Evolutionary conservation across 2,797 vertebrate genomes (phyloP), one percentile per base, ranked within the genome.

Genomic region (Clarias fuscus): DNA sequence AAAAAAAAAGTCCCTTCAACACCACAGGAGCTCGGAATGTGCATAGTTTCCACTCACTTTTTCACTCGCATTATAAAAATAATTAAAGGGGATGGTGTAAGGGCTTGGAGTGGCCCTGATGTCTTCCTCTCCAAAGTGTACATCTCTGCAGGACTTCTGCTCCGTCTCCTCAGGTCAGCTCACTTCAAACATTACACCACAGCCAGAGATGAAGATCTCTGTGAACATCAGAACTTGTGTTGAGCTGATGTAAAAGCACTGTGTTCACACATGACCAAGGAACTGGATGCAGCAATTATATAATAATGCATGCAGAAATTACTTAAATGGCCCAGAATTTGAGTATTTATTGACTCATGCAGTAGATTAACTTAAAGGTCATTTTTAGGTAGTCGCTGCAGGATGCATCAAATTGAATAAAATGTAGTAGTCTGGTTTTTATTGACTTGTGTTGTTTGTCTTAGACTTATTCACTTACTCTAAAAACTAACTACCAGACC

Each of bases 21-120:
- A 89, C 91, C 90, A 91, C 87, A 89, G 90, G 85, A 90, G 91
- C 86, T 91, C 85, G 91, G 91, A 91, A 90, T 90, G 92, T 3
- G 80, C 93, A 95, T 94, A 94, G 91, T 95, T 95, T 95, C 94
- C 94, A 94, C 91, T 95, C 90, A 90, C 91, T 94, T 83, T 89
- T 92, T 93, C 92, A 92, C 92, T 92, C 88, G 73, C 89, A 91
- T 93, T 94, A 92, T 72, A 94, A 92, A 93, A 94, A 95, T 92
- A 94, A 95, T 94, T 92, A 93, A 93, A 94, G 90, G 86, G 91
- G 84, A 89, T 94, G 93, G 93, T 94, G 92, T 92, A 90, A 87
- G 89, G 90, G 89, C 90, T 70, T 73, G 53, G 86, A 92, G 91
- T 87, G 92, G 90, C 90, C 93, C 90, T 84, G 85, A 91, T 92